Conservation (phyloP, 2,113 vertebrate species). For the Vimba vimba region DNA sequence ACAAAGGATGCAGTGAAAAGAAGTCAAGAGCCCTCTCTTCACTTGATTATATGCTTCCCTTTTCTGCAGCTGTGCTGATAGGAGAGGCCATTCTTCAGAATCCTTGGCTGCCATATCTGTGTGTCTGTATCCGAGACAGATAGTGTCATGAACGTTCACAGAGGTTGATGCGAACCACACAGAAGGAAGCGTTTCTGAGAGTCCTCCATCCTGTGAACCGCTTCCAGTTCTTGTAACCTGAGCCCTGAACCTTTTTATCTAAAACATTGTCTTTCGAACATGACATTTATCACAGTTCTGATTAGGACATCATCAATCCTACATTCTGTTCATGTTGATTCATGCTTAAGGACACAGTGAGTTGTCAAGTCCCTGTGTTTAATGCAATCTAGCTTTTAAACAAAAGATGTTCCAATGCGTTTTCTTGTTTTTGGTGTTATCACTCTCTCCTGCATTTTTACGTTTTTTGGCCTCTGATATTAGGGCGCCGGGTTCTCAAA, state of each 20-base stretch:
- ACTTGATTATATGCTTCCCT: constrained; percentile 56
- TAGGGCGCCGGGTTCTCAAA: constrained; percentile 35
- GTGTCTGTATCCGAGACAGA: constrained; percentile 50
- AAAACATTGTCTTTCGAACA: constrained; percentile 7
- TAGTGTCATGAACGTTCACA: constrained; percentile 34
- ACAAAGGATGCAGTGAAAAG: constrained; percentile 53
- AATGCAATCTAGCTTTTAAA: background rate
- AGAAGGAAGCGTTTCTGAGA: background rate
- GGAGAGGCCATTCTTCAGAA: constrained; percentile 52
- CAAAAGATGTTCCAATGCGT: background rate
- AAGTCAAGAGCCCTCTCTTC: constrained; percentile 52
- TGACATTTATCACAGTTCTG: background rate
- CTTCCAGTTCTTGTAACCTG: constrained; percentile 4
- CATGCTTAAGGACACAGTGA: background rate
- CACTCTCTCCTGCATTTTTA: background rate
- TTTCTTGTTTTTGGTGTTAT: background rate
- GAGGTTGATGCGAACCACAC: background rate
- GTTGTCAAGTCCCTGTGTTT: background rate
- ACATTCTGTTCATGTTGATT: background rate
- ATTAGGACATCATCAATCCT: background rate
- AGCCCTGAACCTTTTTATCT: constrained; percentile 19
- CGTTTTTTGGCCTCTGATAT: background rate
- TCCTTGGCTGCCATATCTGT: constrained; percentile 34
- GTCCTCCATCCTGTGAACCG: background rate
- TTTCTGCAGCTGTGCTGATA: constrained; percentile 67